Evolutionary conservation across 1,140 invertebrate genomes (phyloP).

Genomic region (Euwallacea similis): DNA sequence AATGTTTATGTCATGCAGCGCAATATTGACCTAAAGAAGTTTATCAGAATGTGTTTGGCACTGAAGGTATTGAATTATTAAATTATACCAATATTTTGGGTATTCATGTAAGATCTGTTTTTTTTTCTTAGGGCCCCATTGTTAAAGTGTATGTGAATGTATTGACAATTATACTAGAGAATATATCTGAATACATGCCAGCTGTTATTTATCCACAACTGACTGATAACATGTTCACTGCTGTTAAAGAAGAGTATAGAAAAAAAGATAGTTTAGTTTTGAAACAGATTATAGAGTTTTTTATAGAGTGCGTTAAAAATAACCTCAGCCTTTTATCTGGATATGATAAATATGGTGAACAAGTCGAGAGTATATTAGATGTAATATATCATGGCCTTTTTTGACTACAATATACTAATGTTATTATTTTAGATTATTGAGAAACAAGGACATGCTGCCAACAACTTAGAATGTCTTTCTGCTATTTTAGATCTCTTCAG

Average conservation of each 20-base stretch:
- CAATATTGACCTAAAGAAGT: slow-evolving; percentile 65
- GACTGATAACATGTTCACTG: slow-evolving; percentile 56
- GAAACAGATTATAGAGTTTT: slow-evolving; percentile 61
- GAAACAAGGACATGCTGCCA: neutral
- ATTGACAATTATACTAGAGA: slow-evolving; percentile 61
- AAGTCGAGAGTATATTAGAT: slow-evolving; percentile 38
- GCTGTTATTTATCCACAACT: slow-evolving; percentile 58
- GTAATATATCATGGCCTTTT: slow-evolving; percentile 13
- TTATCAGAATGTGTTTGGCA: slow-evolving; percentile 60
- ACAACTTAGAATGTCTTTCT: slow-evolving; percentile 55
- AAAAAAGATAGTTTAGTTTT: slow-evolving; percentile 56
- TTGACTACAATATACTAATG: neutral
- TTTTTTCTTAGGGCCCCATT: slow-evolving; percentile 47
- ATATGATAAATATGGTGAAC: slow-evolving; percentile 36
- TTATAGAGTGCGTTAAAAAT: slow-evolving; percentile 55
- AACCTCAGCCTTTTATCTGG: slow-evolving; percentile 28
- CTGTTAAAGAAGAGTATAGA: slow-evolving; percentile 56
- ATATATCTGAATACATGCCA: slow-evolving; percentile 57
- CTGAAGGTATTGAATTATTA: slow-evolving; percentile 55
- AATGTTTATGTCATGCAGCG: slow-evolving; percentile 67
- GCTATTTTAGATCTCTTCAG: slow-evolving; percentile 59
- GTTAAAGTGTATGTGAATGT: slow-evolving; percentile 59
- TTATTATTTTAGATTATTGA: slow-evolving; percentile 29
- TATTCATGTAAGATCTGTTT: slow-evolving; percentile 3
- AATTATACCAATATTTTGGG: neutral